These are phyloP conservation scores for Halictus ligatus DNA, from an alignment of 2,888 invertebrate species.

Conservation along the genomic window DNA sequence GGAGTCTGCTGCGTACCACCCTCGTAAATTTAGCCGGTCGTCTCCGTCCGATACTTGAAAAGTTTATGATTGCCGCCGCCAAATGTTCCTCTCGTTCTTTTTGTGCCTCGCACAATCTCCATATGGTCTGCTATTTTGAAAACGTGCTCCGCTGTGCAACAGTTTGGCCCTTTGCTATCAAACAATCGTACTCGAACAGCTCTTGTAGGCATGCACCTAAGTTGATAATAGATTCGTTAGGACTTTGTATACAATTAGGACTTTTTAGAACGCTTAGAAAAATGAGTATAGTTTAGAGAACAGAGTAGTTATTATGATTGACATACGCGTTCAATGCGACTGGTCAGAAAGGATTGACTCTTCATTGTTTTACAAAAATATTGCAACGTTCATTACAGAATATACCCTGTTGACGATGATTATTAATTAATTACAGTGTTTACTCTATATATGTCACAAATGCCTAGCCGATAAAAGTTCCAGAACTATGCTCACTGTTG, in stretches of 20 bases:
- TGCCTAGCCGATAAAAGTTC: too few species aligned
- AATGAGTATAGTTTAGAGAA: neutral
- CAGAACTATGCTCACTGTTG: too few species aligned
- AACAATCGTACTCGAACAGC: neutral
- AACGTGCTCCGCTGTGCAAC: neutral
- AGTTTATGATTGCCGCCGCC: constrained; percentile 4
- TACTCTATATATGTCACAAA: too few species aligned
- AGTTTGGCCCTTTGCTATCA: neutral
- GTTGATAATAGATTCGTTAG: neutral
- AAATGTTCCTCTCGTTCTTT: neutral
- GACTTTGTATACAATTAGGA: neutral
- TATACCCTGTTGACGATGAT: neutral
- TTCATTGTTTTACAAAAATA: neutral
- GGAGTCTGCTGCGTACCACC: neutral
- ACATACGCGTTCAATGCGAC: neutral
- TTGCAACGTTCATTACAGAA: neutral
- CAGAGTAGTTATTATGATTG: neutral
- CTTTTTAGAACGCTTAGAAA: neutral
- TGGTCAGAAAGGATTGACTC: neutral
- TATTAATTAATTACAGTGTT: neutral
- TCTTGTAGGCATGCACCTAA: neutral
- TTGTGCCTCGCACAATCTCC: neutral
- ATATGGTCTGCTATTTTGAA: constrained; percentile 5
- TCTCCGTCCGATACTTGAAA: constrained; percentile 5
- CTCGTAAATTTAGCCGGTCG: constrained; percentile 7